A percentile compares a stretch with the other conserved stretches of the same genome.
Evolutionary conservation across 92 coral and sea anemone species (phyloP).

Genomic region (Meandrina meandrites): DNA sequence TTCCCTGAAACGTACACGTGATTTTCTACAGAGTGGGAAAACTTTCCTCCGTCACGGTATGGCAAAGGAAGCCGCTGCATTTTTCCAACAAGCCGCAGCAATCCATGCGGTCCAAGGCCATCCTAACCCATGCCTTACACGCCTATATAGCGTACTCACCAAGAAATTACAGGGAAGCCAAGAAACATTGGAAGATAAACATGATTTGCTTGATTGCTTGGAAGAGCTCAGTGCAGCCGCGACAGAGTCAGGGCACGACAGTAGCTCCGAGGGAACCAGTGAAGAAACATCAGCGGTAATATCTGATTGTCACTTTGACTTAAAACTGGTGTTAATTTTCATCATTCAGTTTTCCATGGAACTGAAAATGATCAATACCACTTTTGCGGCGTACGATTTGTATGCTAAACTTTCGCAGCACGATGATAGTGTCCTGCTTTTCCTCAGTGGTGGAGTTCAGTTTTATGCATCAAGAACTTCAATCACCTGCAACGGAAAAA

Average conservation of each 20-base stretch:
- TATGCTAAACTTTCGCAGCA: neutral
- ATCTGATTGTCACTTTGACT: neutral
- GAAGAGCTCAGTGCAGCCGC: neutral
- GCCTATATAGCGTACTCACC: neutral
- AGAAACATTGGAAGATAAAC: too few relatives aligned
- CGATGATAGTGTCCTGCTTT: neutral
- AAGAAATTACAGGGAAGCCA: neutral
- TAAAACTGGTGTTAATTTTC: neutral
- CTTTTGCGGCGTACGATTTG: slow-evolving; percentile 14
- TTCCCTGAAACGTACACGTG: neutral
- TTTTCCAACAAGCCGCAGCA: neutral
- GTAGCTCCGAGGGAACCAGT: neutral
- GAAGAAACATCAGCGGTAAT: neutral
- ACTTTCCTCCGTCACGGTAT: slow-evolving; percentile 2
- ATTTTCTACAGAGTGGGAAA: neutral
- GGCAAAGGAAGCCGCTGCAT: slow-evolving; percentile 6
- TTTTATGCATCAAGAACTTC: slow-evolving; percentile 23
- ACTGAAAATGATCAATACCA: neutral
- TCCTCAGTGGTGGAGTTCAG: neutral
- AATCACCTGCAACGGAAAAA: slow-evolving; percentile 21
- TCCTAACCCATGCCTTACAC: neutral
- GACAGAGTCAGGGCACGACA: too few relatives aligned
- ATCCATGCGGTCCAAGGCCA: neutral
- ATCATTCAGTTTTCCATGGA: neutral
- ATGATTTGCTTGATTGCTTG: neutral